phyloP scores from a whole-genome alignment of 1,140 invertebrate genomes.

The Drosophila rufa region DNA sequence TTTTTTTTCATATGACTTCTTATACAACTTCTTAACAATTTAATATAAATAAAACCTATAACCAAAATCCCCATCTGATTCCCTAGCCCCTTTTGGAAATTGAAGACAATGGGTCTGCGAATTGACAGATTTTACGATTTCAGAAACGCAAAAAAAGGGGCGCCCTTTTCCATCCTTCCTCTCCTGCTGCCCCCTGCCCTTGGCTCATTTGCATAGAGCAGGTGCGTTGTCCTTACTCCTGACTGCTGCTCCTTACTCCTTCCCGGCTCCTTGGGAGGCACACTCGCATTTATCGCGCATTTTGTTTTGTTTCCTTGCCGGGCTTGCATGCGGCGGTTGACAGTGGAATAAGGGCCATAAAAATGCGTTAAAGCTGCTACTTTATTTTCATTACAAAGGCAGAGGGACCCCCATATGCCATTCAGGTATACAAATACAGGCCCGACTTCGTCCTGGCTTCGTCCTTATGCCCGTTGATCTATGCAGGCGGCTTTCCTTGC shows the following conservation, averaged over 20 bases:
- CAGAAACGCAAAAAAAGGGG: not conserved
- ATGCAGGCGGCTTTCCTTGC: constrained; percentile 43
- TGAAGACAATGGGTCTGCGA: constrained; percentile 74
- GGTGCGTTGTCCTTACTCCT: constrained; percentile 17
- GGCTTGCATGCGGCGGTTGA: constrained; percentile 46
- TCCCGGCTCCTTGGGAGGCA: not conserved
- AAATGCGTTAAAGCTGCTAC: constrained; percentile 81
- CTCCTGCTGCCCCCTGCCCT: not conserved
- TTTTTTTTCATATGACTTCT: too few relatives aligned
- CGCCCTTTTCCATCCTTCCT: not conserved
- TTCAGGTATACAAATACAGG: not conserved
- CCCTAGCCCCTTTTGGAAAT: constrained; percentile 42
- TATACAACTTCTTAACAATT: not conserved
- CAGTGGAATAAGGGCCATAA: constrained; percentile 73
- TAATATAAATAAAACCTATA: not conserved
- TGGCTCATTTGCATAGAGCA: constrained; percentile 69
- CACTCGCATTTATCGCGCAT: constrained; percentile 47
- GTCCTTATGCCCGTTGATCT: constrained; percentile 58
- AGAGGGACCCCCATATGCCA: not conserved
- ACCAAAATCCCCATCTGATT: not conserved
- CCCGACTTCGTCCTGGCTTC: not conserved
- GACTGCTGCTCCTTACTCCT: not conserved
- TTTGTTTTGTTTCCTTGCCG: constrained; percentile 29
- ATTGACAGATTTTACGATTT: constrained; percentile 78
- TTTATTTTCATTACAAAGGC: constrained; percentile 73